Conservation (phyloP, 1,140 invertebrate species). For the Hylyphantes graminicola region DNA sequence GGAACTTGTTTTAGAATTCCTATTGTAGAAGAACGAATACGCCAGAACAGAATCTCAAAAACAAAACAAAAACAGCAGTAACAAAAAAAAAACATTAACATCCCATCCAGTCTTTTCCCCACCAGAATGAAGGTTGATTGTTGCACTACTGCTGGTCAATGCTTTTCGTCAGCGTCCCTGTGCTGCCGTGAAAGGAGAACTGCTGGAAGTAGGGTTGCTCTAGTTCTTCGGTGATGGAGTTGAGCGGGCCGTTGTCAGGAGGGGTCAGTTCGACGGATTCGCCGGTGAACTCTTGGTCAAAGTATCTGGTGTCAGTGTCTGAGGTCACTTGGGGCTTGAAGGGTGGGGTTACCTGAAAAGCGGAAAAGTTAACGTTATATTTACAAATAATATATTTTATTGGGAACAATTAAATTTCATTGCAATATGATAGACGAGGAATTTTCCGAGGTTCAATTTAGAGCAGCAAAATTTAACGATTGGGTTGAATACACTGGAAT, state of each 20-base stretch:
- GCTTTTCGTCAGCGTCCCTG: constrained; percentile 59
- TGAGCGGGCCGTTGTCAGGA: constrained; percentile 70
- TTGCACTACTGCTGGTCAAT: constrained; percentile 49
- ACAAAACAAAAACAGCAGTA: too few species aligned
- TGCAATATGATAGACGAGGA: too few species aligned
- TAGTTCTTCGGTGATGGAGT: constrained; percentile 78
- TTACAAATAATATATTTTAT: background rate
- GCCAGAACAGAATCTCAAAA: too few species aligned
- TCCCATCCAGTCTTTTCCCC: too few species aligned
- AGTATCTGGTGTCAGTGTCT: constrained; percentile 97
- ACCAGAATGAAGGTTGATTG: background rate
- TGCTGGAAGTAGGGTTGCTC: constrained; percentile 80
- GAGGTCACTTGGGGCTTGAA: constrained; percentile 96
- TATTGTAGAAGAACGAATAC: too few species aligned
- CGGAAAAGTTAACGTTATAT: background rate
- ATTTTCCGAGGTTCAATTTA: too few species aligned
- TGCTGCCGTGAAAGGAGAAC: constrained; percentile 77
- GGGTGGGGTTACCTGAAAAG: constrained; percentile 80
- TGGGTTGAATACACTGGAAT: too few species aligned
- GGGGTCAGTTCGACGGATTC: constrained; percentile 92
- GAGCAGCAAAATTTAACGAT: too few species aligned
- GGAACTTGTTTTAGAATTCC: too few species aligned
- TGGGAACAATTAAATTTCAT: too few species aligned
- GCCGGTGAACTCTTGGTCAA: constrained; percentile 98
- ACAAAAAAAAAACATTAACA: too few species aligned